Evolutionary conservation across 2,888 invertebrate species (phyloP).

Genomic region (Pyrocoelia pectoralis): DNA sequence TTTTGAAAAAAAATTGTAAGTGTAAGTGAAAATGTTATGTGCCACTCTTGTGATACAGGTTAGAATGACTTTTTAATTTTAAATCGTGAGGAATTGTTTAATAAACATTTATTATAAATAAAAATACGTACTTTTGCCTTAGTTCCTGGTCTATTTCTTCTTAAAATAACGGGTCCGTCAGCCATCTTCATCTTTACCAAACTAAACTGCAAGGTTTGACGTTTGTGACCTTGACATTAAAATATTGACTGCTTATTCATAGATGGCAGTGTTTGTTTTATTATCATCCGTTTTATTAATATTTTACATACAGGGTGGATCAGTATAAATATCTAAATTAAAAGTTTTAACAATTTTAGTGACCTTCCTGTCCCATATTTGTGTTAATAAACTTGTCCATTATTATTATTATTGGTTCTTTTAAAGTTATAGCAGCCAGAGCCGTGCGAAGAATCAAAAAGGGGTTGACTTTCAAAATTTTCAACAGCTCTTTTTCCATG

Average conservation of each 20-base stretch:
- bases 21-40: background rate
- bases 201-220: constrained; percentile 20
- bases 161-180: constrained; percentile 80
- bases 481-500: too few species aligned
- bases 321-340: too few species aligned
- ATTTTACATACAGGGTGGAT: too few species aligned
- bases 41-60: background rate
- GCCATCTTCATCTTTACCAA: constrained; percentile 79
- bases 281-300: too few species aligned
- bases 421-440: too few species aligned
- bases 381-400: too few species aligned
- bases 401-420: too few species aligned
- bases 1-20: constrained; percentile 33
- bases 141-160: constrained; percentile 91
- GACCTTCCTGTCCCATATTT: too few species aligned
- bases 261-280: background rate
- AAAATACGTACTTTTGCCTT: constrained; percentile 76
- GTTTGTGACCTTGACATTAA: constrained; percentile 19
- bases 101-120: background rate
- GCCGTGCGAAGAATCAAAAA: too few species aligned
- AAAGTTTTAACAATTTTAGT: too few species aligned
- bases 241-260: background rate
- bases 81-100: background rate
- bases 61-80: constrained; percentile 1
- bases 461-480: too few species aligned